phyloP scores from a whole-genome alignment of 2,113 vertebrate genomes.

The Mustelus asterias region DNA sequence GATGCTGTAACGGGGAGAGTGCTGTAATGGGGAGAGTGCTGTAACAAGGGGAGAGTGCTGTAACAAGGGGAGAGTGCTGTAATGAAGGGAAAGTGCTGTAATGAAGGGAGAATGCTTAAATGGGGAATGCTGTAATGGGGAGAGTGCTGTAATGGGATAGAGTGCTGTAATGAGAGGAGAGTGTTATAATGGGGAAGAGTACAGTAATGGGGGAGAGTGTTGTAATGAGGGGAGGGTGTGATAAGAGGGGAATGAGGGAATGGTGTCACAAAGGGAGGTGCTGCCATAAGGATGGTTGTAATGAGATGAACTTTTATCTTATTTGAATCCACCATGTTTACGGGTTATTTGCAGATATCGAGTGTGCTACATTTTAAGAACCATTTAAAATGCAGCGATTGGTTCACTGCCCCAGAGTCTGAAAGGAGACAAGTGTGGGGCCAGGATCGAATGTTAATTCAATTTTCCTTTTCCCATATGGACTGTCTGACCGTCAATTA shows the following conservation, averaged over 20 bases:
- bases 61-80: background rate
- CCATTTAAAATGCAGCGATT: background rate
- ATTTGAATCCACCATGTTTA: background rate
- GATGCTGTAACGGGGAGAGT: background rate
- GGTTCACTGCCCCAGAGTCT: background rate
- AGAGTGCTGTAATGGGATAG: too few relatives aligned
- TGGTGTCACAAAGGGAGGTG: background rate
- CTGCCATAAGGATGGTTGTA: background rate
- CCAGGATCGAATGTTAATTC: background rate
- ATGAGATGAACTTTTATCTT: background rate
- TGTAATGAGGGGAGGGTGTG: background rate
- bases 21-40: background rate
- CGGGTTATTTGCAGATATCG: background rate
- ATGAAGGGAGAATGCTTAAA: background rate
- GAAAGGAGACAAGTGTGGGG: background rate
- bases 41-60: background rate
- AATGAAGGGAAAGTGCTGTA: background rate
- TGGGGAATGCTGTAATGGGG: too few relatives aligned
- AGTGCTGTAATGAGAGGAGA: too few relatives aligned
- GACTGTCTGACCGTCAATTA: background rate
- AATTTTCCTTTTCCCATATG: background rate
- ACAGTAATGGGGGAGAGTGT: background rate
- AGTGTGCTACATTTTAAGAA: background rate
- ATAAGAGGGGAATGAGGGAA: too few relatives aligned
- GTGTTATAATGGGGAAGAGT: background rate